Conservation (phyloP, 2,113 vertebrate species). For the Hippocampus guttulatus region DNA sequence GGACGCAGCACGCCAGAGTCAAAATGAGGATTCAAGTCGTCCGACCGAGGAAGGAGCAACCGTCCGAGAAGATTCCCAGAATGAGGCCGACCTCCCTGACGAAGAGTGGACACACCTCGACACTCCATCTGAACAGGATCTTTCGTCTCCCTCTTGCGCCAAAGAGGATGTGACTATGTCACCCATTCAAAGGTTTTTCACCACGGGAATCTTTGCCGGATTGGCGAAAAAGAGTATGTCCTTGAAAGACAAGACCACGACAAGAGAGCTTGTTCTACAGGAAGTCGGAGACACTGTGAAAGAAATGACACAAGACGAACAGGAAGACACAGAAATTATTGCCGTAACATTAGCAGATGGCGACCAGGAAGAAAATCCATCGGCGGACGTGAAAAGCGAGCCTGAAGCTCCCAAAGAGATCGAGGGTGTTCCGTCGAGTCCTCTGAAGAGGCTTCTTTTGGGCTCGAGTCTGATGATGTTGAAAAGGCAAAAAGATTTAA, state of each 20-base stretch:
- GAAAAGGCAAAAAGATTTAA: slow-evolving; percentile 79
- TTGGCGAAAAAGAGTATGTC: slow-evolving; percentile 82
- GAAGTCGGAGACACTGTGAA: slow-evolving; percentile 19
- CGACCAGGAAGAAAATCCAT: slow-evolving; percentile 17
- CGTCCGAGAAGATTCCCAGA: slow-evolving; percentile 42
- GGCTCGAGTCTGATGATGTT: slow-evolving; percentile 80
- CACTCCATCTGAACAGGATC: neutral
- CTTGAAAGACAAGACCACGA: slow-evolving; percentile 63
- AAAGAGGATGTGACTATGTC: slow-evolving; percentile 71
- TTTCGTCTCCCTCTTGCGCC: slow-evolving; percentile 53
- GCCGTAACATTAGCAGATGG: neutral
- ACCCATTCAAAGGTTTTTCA: slow-evolving; percentile 84
- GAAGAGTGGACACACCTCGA: slow-evolving; percentile 21
- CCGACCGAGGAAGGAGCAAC: slow-evolving; percentile 36
- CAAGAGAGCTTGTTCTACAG: slow-evolving; percentile 37
- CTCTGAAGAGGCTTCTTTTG: slow-evolving; percentile 82
- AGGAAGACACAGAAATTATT: slow-evolving; percentile 25
- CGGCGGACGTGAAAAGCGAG: slow-evolving; percentile 52
- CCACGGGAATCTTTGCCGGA: slow-evolving; percentile 79
- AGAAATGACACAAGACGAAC: slow-evolving; percentile 22
- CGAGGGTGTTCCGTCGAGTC: slow-evolving; percentile 78
- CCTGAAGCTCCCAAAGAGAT: slow-evolving; percentile 79
- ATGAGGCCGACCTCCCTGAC: slow-evolving; percentile 15
- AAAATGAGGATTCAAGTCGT: slow-evolving; percentile 49
- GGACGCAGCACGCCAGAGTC: slow-evolving; percentile 24